phyloP scores from a whole-genome alignment of 2,113 vertebrate species.

The Tor tambroides region DNA sequence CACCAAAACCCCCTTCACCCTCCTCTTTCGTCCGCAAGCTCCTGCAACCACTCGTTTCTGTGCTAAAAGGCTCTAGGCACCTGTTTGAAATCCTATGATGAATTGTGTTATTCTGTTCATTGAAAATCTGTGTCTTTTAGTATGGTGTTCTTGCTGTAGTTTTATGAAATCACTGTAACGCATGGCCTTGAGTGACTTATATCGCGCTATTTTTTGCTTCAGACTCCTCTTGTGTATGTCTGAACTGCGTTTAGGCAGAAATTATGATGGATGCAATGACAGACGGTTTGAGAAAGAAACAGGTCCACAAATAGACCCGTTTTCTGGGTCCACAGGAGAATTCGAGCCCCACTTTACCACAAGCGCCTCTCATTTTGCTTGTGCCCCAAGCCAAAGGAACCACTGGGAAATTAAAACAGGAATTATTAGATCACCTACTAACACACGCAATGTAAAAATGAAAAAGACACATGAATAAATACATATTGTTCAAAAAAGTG shows the following conservation, averaged over 20 bases:
- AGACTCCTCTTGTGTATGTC: background rate
- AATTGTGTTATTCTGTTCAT: background rate
- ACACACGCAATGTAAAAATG: conserved; percentile 47
- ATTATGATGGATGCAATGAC: conserved; percentile 63
- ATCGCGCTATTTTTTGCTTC: background rate
- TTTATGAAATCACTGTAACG: background rate
- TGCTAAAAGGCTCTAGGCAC: background rate
- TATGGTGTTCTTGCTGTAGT: background rate
- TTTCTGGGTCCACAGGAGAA: conserved; percentile 68
- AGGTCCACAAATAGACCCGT: conserved; percentile 74
- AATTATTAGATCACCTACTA: conserved; percentile 67
- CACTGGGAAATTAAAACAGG: conserved; percentile 78
- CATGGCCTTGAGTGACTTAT: background rate
- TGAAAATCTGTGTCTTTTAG: background rate
- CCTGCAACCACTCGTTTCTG: background rate
- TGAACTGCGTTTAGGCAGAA: conserved; percentile 46
- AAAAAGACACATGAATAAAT: conserved; percentile 67
- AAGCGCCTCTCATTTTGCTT: conserved; percentile 68
- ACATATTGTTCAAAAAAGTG: conserved; percentile 59
- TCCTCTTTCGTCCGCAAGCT: background rate
- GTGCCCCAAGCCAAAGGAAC: conserved; percentile 73
- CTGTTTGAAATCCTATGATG: conserved; percentile 27
- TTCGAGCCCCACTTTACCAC: conserved; percentile 74
- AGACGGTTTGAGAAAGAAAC: conserved; percentile 65
- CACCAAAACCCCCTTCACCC: conserved; percentile 11